Base-by-base conservation (phyloP, 2,113 vertebrate genomes). In the Lonchura striata region DNA sequence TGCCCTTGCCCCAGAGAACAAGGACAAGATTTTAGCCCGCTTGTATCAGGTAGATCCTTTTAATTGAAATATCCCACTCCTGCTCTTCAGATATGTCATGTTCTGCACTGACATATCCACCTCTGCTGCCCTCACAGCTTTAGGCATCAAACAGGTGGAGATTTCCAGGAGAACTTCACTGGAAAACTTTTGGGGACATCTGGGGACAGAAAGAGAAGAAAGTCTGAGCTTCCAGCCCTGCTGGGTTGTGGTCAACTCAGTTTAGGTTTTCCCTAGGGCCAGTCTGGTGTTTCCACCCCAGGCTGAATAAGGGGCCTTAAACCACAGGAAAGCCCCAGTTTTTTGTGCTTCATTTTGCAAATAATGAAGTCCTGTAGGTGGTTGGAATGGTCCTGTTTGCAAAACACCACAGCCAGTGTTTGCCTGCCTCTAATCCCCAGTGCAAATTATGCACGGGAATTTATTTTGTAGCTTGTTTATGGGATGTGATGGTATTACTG, bases 1-100 rank as follows among this genome's bases (percentile, higher is more conserved):
- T 93, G 41, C 52, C 64, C 93, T 90, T 83, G 18, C 56, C 49
- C 56, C 44, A 33, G 79, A 90, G 94, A 96, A n/a, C 31, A 88
- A 86, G 60, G 71, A 53, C n/a, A 66, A 90, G n/a, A 77, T 8
- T 77, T 33, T 44, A 35, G 16, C 54, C 66, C 33, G 10, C 41
- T 57, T 24, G 16, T n/a, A 70, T 22, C 39, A 72, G 61, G 50
- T 23, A 50, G 54, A n/a, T 52, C 15, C 11, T 86, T 93, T 64
- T 21, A 81, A 78, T 27, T 68, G 41, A 77, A 74, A 47, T n/a
- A 42, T 46, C 64, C 16, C 21, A 3, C 28, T 90, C 19, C 3
- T 60, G 17, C 22, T 89, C n/a, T 60, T 77, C 78, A 82, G 70
- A 19, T 39, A 4, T 81, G 88, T 13, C 24, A 11, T 2, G 0